Conservation (phyloP, 2,888 invertebrate species). For the Sarcophaga subvicina region DNA sequence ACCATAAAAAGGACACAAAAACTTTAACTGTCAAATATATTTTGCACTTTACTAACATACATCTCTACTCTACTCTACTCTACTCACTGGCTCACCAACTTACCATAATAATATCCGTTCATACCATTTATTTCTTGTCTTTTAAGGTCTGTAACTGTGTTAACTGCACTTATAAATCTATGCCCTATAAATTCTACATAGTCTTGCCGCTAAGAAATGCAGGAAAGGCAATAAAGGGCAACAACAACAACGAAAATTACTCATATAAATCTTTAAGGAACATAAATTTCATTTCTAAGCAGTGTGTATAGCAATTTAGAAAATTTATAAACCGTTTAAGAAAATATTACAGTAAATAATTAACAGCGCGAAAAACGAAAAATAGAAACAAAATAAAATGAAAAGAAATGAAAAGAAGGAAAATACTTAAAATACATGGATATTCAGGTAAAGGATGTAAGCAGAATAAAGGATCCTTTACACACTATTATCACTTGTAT, state of each 20-base stretch:
- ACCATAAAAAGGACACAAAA: constrained; percentile 16
- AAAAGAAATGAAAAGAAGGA: neutral
- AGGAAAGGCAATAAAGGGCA: neutral
- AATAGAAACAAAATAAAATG: constrained; percentile 3
- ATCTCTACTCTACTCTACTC: neutral
- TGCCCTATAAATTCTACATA: neutral
- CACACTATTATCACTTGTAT: too few species aligned
- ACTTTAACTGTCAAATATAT: constrained; percentile 50
- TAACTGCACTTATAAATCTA: neutral
- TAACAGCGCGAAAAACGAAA: constrained; percentile 42
- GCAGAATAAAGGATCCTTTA: too few species aligned
- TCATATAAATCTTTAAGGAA: constrained; percentile 36
- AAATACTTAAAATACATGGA: too few species aligned
- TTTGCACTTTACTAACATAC: constrained; percentile 10
- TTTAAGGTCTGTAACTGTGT: constrained; percentile 19
- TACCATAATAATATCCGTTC: neutral
- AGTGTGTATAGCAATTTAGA: constrained; percentile 34
- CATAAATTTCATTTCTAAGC: constrained; percentile 51
- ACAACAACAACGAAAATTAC: constrained; percentile 12
- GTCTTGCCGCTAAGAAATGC: neutral
- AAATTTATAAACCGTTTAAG: constrained; percentile 66
- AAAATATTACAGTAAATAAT: constrained; percentile 50
- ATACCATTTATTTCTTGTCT: constrained; percentile 22
- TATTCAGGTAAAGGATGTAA: too few species aligned
- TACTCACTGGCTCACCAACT: neutral